phyloP scores from a whole-genome alignment of 2,888 invertebrate species.

The Tenodera sinensis region DNA sequence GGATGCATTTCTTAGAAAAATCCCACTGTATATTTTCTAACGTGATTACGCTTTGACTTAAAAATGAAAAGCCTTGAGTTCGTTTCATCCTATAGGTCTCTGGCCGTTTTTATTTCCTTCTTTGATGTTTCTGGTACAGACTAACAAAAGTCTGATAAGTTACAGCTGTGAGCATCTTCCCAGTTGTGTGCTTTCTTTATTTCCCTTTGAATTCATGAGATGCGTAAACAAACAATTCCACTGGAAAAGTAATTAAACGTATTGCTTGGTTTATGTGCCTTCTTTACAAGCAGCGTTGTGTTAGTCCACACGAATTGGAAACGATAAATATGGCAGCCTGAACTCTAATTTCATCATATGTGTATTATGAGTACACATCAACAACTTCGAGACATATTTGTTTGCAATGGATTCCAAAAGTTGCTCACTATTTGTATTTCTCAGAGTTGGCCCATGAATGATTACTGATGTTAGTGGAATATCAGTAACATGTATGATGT shows the following conservation, averaged over 20 bases:
- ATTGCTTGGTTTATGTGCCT: not conserved
- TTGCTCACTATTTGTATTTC: too few species aligned
- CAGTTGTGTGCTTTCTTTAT: not conserved
- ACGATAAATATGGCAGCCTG: too few species aligned
- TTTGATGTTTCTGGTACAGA: not conserved
- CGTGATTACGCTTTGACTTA: not conserved
- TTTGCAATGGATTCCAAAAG: too few species aligned
- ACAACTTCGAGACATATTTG: too few species aligned
- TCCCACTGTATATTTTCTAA: not conserved
- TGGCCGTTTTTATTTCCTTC: not conserved
- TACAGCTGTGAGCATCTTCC: not conserved
- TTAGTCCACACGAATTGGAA: too few species aligned
- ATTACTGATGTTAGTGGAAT: too few species aligned
- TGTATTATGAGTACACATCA: too few species aligned
- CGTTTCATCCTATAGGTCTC: not conserved
- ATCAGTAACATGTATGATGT: too few species aligned
- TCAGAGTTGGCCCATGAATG: too few species aligned
- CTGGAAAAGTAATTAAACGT: not conserved
- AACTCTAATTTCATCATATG: too few species aligned
- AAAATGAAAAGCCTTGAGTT: not conserved
- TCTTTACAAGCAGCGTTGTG: not conserved
- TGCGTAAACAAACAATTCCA: not conserved
- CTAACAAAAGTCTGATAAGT: not conserved
- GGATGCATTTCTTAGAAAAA: not conserved
- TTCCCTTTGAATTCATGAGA: not conserved